Evolutionary conservation across 2,888 invertebrate species (phyloP).

Genomic region (Teleogryllus oceanicus): DNA sequence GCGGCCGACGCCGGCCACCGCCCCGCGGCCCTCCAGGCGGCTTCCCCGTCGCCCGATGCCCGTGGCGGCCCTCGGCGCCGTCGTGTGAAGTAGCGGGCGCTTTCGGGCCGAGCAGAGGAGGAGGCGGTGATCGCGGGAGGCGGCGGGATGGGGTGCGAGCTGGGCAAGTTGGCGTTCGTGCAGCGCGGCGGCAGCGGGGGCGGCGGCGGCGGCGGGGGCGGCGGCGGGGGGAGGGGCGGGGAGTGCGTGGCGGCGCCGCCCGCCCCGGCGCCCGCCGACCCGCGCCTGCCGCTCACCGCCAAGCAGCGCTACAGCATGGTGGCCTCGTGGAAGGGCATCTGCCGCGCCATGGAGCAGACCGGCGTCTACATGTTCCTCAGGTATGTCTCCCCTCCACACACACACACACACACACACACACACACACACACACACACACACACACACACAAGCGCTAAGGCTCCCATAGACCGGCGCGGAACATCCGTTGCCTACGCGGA

Average conservation of each 20-base stretch:
- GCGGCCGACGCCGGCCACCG: too few species aligned
- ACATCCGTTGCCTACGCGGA: too few species aligned
- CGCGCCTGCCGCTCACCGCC: constrained; percentile 75
- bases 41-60: background rate
- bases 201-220: constrained; percentile 48
- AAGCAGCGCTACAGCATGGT: constrained; percentile 84
- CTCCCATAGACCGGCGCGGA: too few species aligned
- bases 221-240: constrained; percentile 47
- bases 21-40: too few species aligned
- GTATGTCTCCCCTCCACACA: constrained; percentile 63
- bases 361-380: constrained; percentile 89
- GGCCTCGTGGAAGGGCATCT: constrained; percentile 89
- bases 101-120: background rate
- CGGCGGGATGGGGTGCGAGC: constrained; percentile 68
- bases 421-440: too few species aligned
- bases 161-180: constrained; percentile 64
- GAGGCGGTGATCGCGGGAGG: background rate
- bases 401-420: too few species aligned
- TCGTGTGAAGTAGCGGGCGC: background rate
- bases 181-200: constrained; percentile 44
- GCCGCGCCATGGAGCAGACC: constrained; percentile 82
- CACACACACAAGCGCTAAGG: too few species aligned
- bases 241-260: constrained; percentile 57
- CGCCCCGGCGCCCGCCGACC: constrained; percentile 69
- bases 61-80: background rate